Evolutionary conservation across 2,113 vertebrate genomes (phyloP), one percentile per base, ranked within the genome.

Genomic region (Gnathochromis pfefferi): DNA sequence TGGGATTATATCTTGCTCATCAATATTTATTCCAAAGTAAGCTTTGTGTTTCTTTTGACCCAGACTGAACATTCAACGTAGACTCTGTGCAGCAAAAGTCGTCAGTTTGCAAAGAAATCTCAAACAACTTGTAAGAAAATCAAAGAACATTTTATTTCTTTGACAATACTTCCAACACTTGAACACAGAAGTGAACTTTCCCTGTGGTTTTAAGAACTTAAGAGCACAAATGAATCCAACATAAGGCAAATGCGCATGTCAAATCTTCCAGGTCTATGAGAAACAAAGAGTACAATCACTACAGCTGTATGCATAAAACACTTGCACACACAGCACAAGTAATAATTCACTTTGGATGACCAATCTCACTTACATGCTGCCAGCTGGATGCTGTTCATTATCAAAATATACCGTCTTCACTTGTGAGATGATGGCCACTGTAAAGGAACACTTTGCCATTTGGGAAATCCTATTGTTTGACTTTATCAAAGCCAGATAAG

Each of bases 101-200:
- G 7, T 23, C 7, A 33, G 31, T 16, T 21, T 38, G 19, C 23
- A 84, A 35, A 80, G 7, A 83, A 85, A 78, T 84, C 42, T 57
- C 16, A 53, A 26, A 83, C 14, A 16, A 5, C 2, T 2, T 23
- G 33, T 94, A 90, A 88, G 84, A 95, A 96, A 95, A 93, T 86
- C 89, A 88, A 88, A 90, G 82, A 93, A 92, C 81, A 54, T 92
- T 94, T 94, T 94, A 95, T 95, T 96, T 90, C 53, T 90, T 90
- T 83, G 88, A 95, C 94, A 93, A 85, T 88, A 90, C 60, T 88
- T 92, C 45, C 75, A 88, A 93, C 93, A 94, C 78, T 85, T 54
- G 42, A 91, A 91, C 89, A 95, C 86, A 91, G 65, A 93, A 84
- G 42, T 89, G 6, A 86, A 89, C 82, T 79, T 89, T 84, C 89